phyloP scores from a whole-genome alignment of 2,888 invertebrate species.

The Caenorhabditis macrosperma region DNA sequence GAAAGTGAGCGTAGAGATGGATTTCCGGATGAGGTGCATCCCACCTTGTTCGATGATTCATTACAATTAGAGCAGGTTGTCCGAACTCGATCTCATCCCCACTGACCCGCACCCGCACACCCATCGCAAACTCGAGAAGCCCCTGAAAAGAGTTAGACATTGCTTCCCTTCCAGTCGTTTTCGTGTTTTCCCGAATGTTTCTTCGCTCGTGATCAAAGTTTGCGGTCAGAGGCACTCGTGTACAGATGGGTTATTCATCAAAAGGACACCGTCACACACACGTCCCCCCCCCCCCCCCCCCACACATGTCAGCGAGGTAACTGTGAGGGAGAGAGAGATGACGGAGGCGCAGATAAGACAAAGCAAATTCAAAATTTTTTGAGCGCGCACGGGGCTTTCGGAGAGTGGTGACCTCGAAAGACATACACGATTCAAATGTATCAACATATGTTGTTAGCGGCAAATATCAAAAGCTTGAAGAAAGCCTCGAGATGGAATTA shows the following conservation, averaged over 20 bases:
- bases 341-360: neutral
- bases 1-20: too few relatives aligned
- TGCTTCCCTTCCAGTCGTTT: neutral
- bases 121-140: slow-evolving; percentile 76
- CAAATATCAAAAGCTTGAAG: too few relatives aligned
- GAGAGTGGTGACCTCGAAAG: neutral
- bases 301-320: neutral
- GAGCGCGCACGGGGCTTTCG: neutral
- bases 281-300: neutral
- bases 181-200: neutral
- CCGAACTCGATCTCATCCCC: slow-evolving; percentile 81
- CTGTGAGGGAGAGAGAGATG: neutral
- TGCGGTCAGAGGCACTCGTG: neutral
- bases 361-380: neutral
- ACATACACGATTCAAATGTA: neutral
- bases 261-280: slow-evolving; percentile 21
- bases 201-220: neutral
- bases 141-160: slow-evolving; percentile 67
- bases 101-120: slow-evolving; percentile 73
- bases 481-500: neutral
- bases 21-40: too few relatives aligned
- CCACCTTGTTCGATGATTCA: slow-evolving; percentile 85
- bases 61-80: slow-evolving; percentile 87
- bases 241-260: slow-evolving; percentile 14
- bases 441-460: neutral